Evolutionary conservation across 2,888 invertebrate genomes (phyloP), one percentile per base, ranked within the genome.

Genomic region (Ophion slaviceki): DNA sequence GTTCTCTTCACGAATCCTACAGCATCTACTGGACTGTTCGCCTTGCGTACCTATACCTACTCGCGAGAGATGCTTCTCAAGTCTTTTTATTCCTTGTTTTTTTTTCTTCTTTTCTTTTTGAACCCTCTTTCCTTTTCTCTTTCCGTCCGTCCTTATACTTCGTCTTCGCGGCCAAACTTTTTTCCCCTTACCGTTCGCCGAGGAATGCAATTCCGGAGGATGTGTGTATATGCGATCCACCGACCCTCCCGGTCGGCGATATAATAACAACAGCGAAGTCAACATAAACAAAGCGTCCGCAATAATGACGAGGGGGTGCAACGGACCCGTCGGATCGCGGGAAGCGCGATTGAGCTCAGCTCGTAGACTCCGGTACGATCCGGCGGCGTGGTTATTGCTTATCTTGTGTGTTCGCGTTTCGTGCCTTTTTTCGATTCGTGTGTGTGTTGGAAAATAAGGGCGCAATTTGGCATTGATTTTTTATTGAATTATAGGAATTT

Each of bases 191-290:
- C 75, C 80, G 77, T 67, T 66, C 62, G 61, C 64, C 47, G 24
- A 83, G 80, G 85, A 85, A 85, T 85, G 82, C 82, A 68, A 87
- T 84, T 86, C 82, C 80, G 79, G 74, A 71, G 86, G 80, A 86
- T 80, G 53, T 53, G 53, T 61, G 24, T 17, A 59, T 64, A 61
- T 76, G 67, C 72, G 24, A 78, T 74, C 64, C 20, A 47, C 53
- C 70, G 10, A 11, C 57, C 45, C 32, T 70, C 64, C 66, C 59
- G 75, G 28, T 72, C 53, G 61, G 53, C 28, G 62, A 40, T 53
- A 67, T 7, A 68, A 85, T 68, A 80, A 85, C 59, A 57, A 82
- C 66, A 76, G 85, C 59, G 75, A 81, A 62, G 76, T 61, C 77
- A 72, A 83, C 70, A 81, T 82, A 71, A 79, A 81, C 80, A 80